Evolutionary conservation across 2,797 vertebrate genomes (phyloP).

Genomic region (Manis javanica): DNA sequence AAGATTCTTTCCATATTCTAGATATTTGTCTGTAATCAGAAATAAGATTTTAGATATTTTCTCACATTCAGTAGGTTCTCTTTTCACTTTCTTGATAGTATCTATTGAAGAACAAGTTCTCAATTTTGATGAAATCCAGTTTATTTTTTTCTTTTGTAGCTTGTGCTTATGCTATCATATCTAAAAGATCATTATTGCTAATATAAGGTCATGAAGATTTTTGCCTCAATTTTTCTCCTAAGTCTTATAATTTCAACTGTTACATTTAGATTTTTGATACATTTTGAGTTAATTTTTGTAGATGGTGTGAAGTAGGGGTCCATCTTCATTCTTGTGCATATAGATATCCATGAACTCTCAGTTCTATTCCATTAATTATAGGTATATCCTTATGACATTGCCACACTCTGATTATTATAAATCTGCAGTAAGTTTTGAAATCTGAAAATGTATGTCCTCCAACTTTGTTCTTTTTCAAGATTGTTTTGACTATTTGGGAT

Average conservation of each 20-base stretch:
- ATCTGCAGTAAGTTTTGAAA: neutral
- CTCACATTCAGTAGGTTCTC: neutral
- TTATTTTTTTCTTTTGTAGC: no score
- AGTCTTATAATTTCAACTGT: neutral
- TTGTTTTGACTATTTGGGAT: neutral
- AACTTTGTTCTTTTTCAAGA: neutral
- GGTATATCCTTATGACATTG: neutral
- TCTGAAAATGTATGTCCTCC: neutral
- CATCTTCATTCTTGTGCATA: neutral
- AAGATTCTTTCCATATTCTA: neutral
- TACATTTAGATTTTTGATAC: neutral
- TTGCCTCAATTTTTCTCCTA: neutral
- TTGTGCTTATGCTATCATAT: no score
- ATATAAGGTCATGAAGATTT: neutral
- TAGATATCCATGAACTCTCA: neutral
- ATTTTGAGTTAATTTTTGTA: neutral
- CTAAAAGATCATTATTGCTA: no score
- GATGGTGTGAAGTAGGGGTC: neutral
- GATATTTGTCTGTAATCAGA: neutral
- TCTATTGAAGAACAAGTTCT: neutral
- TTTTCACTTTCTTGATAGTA: neutral
- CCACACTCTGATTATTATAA: neutral
- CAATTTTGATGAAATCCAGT: no score
- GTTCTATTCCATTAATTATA: neutral
- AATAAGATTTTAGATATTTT: neutral